Base-by-base conservation (phyloP, 2,113 vertebrate species). In the Illadopsis cleaveri region DNA sequence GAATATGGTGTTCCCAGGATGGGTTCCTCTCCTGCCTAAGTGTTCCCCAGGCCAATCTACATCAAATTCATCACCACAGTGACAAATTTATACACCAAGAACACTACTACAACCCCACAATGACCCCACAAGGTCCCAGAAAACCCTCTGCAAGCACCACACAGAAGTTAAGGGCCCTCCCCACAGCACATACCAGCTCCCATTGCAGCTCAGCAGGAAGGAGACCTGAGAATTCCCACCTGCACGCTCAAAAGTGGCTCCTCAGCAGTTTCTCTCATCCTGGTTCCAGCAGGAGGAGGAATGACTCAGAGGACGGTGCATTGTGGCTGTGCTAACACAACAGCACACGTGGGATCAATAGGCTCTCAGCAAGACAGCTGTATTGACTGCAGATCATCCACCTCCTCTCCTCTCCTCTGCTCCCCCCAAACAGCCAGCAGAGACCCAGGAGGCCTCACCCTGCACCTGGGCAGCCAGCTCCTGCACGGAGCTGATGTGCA, bases 21-120 rank as follows among this genome's bases (percentile, higher is more conserved):
- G 22, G 44, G 27, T 2, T 90, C n/a, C 47, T 40, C 45, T 91
- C 35, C 56, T 30, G 44, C 48, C 60, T 30, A 16, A 76, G 24
- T 3, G 22, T 11, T 76, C 47, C 80, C 35, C 66, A n/a, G 68
- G 44, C 45, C 40, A 35, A 6, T 6, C 37, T 10, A 22, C 40
- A 64, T 15, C 40, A 28, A 50, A 57, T 25, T 61, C 45, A 72
- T 10, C 47, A 54, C 31, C 33, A 2, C 0, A 18, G 57, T 40
- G 40, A 33, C 0, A 0, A 69, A 56, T 35, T 44, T 42, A 8
- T 21, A 8, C 17, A 24, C 31, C 7, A 53, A n/a, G 12, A 53
- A 54, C 45, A n/a, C 15, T 1, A 11, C 12, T 6, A 0, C 5
- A 3, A n/a, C n/a, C n/a, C n/a, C n/a, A n/a, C n/a, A n/a, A n/a